Base-by-base conservation (phyloP, 2,888 invertebrate genomes). In the Monochamus alternatus region DNA sequence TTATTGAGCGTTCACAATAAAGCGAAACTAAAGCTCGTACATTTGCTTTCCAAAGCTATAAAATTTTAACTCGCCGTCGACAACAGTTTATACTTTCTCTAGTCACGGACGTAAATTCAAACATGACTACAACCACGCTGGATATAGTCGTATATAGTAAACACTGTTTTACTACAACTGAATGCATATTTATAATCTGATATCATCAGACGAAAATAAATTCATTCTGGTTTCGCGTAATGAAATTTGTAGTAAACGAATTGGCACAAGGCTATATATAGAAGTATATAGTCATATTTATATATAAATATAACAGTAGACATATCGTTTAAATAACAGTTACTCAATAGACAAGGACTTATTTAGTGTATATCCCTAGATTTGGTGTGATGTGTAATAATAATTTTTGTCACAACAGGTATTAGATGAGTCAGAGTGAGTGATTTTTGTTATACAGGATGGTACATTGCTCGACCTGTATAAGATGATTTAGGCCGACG, bases 211-310 rank as follows among this genome's bases (percentile, higher is more conserved):
- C 44, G n/a, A 32, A n/a, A 62, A 32, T 62, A 58, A 30, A 32
- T 44, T 10, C 10, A 51, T 66, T 51, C 51, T 51, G 51, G 51
- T n/a, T 51, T 7, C 47, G 52, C n/a, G 32, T 63, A 63, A 63
- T 30, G 12, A 10, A 60, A n/a, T 31, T 30, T 47, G 9, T 44
- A 51, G 44, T 66, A 9, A 52, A 66, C 51, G 31, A 66, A 66
- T 30, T 66, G 30, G 65, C 14, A 51, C 65, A 66, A 22, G 64
- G 51, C 30, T 60, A 22, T 38, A 52, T 22, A 47, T 66, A 52
- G 43, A 66, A 47, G 31, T 5, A 5, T 3, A 5, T 3, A 14
- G 59, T 59, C 59, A 59, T 59, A 30, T 22, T 59, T 59, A 38
- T 59, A 59, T 59, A 59, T 30, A 30, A 59, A 22, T 30, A 30